Evolutionary conservation across 1,140 invertebrate genomes (phyloP).

Genomic region (Caenorhabditis latens): DNA sequence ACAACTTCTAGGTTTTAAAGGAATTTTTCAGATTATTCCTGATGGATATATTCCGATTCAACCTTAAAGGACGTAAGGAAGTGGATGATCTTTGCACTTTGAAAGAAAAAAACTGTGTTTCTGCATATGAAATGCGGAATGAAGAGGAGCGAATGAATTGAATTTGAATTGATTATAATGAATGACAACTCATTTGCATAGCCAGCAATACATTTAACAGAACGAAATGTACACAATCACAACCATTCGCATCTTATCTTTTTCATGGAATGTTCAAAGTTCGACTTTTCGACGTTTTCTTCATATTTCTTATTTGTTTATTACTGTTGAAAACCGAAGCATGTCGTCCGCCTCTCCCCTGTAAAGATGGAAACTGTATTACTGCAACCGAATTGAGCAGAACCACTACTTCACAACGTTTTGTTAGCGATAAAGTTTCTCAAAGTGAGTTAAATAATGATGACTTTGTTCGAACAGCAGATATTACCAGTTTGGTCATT

Average conservation of each 20-base stretch:
- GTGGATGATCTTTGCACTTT: not conserved
- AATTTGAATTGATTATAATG: conserved; percentile 11
- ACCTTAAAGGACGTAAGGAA: not conserved
- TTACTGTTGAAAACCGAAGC: not conserved
- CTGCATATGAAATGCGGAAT: not conserved
- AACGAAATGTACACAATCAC: not conserved
- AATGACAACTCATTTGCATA: conserved; percentile 35
- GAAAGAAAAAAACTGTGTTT: too few species aligned
- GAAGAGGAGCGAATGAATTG: not conserved
- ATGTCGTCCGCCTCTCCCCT: conserved; percentile 36
- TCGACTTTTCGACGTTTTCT: conserved; percentile 33
- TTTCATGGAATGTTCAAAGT: conserved; percentile 43
- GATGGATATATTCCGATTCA: too few species aligned
- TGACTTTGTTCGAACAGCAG: too few species aligned
- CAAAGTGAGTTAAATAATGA: not conserved
- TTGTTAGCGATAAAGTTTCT: not conserved
- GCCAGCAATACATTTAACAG: conserved; percentile 22
- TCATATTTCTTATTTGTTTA: not conserved
- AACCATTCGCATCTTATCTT: conserved; percentile 5
- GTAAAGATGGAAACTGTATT: not conserved
- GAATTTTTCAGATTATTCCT: too few species aligned
- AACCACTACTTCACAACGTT: not conserved
- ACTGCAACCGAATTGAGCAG: not conserved
- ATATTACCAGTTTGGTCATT: too few species aligned
- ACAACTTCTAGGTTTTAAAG: too few species aligned